These are phyloP conservation scores for Echiichthys vipera DNA, from an alignment of 2,797 vertebrate species.

Conservation along the genomic window DNA sequence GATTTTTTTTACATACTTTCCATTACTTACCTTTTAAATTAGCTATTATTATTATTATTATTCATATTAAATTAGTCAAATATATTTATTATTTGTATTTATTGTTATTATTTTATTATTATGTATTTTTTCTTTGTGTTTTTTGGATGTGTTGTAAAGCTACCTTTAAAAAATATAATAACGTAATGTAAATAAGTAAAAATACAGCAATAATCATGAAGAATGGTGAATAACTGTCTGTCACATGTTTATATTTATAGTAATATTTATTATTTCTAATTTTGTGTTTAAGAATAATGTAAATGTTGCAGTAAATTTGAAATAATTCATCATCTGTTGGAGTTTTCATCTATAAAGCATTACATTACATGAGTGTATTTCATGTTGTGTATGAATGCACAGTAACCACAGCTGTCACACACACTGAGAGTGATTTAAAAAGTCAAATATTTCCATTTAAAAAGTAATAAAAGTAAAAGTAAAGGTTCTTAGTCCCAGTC, in stretches of 20 bases:
- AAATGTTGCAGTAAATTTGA: background rate
- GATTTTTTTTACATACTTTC: too few species aligned
- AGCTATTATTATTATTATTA: too few species aligned
- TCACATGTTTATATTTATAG: too few species aligned
- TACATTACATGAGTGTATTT: background rate
- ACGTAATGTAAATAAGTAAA: background rate
- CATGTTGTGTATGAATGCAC: background rate
- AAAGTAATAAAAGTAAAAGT: background rate
- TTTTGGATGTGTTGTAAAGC: background rate
- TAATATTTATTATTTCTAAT: background rate
- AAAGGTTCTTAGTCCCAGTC: background rate
- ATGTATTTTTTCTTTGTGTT: too few species aligned
- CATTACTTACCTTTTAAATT: too few species aligned
- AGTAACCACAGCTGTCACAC: background rate
- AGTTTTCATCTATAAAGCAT: background rate
- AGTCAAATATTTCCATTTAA: background rate
- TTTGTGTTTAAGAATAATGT: background rate
- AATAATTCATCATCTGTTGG: fast-evolving
- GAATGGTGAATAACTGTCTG: too few species aligned
- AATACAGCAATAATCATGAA: background rate
- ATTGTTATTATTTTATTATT: too few species aligned
- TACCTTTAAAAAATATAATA: too few species aligned
- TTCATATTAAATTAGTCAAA: too few species aligned
- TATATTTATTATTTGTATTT: too few species aligned
- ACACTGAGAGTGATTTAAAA: background rate